These are phyloP conservation scores for Phrynocephalus versicolor DNA, from an alignment of 2,113 vertebrate genomes.

Conservation along the genomic window DNA sequence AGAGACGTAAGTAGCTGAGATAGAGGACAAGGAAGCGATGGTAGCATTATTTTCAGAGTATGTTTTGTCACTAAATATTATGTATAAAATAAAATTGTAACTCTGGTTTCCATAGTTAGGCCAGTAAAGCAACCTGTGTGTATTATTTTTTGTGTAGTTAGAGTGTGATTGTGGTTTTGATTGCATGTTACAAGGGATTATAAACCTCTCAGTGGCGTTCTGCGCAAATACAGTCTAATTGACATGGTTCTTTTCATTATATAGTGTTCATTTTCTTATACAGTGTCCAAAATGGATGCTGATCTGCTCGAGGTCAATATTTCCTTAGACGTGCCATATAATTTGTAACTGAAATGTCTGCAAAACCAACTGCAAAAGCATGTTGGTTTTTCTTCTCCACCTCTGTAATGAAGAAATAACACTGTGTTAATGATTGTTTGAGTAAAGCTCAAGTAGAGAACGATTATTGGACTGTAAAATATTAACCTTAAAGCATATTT, in stretches of 20 bases:
- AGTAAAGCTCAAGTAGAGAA: background rate
- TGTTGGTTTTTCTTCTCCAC: background rate
- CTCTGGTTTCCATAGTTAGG: background rate
- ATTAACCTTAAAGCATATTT: slow-evolving; percentile 18
- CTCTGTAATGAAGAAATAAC: background rate
- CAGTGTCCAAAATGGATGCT: background rate
- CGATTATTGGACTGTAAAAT: background rate
- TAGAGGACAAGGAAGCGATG: background rate
- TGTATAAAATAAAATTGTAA: background rate
- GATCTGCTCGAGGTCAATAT: background rate
- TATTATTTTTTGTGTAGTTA: background rate
- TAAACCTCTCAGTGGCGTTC: background rate
- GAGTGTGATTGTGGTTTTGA: background rate
- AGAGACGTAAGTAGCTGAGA: slow-evolving; percentile 83
- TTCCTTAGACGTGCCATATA: background rate
- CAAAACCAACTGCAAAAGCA: background rate
- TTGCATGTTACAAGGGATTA: background rate
- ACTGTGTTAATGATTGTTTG: background rate
- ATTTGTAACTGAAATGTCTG: background rate
- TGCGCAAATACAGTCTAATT: background rate
- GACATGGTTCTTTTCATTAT: background rate
- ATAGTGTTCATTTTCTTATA: background rate
- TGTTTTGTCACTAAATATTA: background rate
- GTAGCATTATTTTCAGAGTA: background rate
- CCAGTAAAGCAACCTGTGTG: background rate